Evolutionary conservation across 2,113 vertebrate species (phyloP).

Genomic region (Melanostigma gelatinosum): DNA sequence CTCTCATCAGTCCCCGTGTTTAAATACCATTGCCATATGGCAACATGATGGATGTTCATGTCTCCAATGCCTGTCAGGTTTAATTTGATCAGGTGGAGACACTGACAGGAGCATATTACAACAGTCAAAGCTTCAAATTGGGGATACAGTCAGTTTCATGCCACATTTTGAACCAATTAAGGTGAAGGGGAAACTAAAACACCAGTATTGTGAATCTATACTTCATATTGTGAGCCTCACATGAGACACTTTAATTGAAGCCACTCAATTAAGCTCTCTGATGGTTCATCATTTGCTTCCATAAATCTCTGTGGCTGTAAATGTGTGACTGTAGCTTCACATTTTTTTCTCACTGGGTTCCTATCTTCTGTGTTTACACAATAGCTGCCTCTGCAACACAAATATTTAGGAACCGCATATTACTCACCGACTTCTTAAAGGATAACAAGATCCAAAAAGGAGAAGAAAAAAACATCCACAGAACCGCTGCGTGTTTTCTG

Average conservation of each 20-base stretch:
- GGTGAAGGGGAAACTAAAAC: not conserved
- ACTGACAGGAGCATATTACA: not conserved
- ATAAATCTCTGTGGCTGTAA: not conserved
- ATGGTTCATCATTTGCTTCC: not conserved
- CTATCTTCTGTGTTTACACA: constrained; percentile 26
- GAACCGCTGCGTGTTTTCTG: not conserved
- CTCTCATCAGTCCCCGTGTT: not conserved
- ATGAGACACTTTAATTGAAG: not conserved
- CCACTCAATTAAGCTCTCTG: not conserved
- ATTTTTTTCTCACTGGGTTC: not conserved
- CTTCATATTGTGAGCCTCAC: not conserved
- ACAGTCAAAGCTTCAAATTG: not conserved
- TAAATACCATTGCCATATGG: not conserved
- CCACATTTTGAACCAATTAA: not conserved
- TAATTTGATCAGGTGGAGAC: not conserved
- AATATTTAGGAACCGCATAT: constrained; percentile 41
- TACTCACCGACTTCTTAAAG: constrained; percentile 14
- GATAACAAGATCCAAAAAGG: constrained; percentile 1
- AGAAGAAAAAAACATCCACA: not conserved
- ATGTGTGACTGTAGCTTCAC: constrained; percentile 12
- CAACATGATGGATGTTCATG: not conserved
- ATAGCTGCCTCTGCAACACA: constrained; percentile 27
- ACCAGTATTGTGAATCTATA: not conserved
- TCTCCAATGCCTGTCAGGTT: not conserved
- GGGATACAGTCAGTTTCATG: not conserved